phyloP scores from a whole-genome alignment of 2,888 invertebrate genomes.

The Erebia ligea region DNA sequence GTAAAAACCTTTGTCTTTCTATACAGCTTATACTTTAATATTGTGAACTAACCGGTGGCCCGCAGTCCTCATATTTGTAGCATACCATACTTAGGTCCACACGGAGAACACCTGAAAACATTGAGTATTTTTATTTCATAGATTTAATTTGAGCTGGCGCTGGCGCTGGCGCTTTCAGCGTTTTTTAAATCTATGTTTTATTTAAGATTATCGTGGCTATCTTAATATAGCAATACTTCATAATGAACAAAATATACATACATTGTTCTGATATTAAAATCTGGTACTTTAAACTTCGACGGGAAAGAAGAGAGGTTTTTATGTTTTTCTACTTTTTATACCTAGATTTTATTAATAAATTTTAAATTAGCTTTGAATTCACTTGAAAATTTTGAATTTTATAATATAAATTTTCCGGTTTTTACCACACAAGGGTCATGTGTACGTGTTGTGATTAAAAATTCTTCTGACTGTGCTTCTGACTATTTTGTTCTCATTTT shows the following conservation, averaged over 20 bases:
- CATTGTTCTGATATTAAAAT: constrained; percentile 32
- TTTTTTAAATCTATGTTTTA: too few relatives aligned
- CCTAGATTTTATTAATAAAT: constrained; percentile 43
- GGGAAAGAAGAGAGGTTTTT: constrained; percentile 40
- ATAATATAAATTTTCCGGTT: constrained; percentile 49
- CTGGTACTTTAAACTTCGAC: constrained; percentile 10
- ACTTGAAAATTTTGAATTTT: constrained; percentile 44
- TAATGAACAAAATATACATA: neutral
- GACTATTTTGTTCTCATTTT: constrained; percentile 44
- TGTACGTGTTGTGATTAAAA: constrained; percentile 51
- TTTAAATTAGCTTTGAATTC: constrained; percentile 31
- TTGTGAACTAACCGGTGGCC: constrained; percentile 67
- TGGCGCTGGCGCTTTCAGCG: too few relatives aligned
- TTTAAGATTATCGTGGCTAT: neutral
- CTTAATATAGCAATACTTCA: neutral
- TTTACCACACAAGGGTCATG: constrained; percentile 57
- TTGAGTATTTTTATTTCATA: neutral
- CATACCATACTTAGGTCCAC: constrained; percentile 79
- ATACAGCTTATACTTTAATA: neutral
- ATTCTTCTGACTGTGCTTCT: constrained; percentile 60
- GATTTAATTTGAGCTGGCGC: too few relatives aligned
- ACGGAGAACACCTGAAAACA: constrained; percentile 72
- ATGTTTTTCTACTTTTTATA: constrained; percentile 44
- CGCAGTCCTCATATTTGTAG: constrained; percentile 80
- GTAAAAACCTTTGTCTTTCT: neutral